A percentile compares a stretch with the other conserved stretches of the same genome.
These are phyloP conservation scores for Meteorus cinctellus DNA, from an alignment of 2,888 invertebrate species.

Conservation along the genomic window DNA sequence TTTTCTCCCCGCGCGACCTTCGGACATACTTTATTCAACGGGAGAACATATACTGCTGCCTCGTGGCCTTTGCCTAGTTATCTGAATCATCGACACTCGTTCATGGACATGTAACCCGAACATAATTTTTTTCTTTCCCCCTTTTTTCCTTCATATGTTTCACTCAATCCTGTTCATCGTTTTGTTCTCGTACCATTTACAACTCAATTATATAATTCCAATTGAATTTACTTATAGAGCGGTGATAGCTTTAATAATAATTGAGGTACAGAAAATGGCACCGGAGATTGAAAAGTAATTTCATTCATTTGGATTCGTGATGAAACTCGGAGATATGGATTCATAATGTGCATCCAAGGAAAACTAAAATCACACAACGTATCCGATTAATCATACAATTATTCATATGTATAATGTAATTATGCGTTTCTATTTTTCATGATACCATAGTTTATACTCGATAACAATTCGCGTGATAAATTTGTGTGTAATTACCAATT, in stretches of 20 bases:
- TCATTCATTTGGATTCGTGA: background rate
- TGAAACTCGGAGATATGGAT: background rate
- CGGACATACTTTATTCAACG: conserved; percentile 44
- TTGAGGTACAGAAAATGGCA: background rate
- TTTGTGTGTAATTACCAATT: background rate
- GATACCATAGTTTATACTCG: background rate
- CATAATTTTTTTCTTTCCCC: background rate
- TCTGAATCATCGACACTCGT: conserved; percentile 34
- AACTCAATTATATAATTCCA: background rate
- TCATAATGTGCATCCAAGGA: background rate
- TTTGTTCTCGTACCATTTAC: background rate
- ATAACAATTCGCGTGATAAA: background rate
- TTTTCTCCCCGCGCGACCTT: conserved; percentile 46
- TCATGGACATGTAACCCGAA: background rate
- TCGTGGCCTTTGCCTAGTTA: conserved; percentile 26
- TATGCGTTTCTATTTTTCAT: background rate
- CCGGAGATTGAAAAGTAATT: conserved; percentile 2
- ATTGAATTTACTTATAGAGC: background rate
- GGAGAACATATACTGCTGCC: conserved; percentile 16
- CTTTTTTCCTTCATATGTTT: background rate
- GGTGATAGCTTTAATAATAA: background rate
- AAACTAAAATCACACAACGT: background rate
- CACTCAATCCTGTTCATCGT: no score
- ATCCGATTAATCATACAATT: background rate
- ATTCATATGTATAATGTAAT: background rate